phyloP scores from a whole-genome alignment of 1,140 invertebrate species.

The Bombus difficillimus region DNA sequence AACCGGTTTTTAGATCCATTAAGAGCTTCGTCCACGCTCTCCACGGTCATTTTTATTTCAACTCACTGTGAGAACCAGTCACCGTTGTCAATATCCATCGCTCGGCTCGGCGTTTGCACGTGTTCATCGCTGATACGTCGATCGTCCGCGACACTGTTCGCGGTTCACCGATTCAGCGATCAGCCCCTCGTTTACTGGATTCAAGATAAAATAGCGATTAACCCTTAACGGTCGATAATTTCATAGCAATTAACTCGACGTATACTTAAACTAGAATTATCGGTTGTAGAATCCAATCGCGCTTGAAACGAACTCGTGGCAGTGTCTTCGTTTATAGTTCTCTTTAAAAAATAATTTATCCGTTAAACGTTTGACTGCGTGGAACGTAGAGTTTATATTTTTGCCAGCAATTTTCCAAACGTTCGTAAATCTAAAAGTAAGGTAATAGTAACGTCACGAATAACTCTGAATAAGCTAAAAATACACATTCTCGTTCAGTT shows the following conservation, averaged over 20 bases:
- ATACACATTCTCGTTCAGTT: too few species aligned
- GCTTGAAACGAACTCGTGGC: too few species aligned
- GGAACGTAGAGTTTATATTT: too few species aligned
- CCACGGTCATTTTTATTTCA: slow-evolving; percentile 31
- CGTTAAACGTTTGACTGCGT: too few species aligned
- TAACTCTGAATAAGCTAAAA: too few species aligned
- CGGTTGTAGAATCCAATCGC: too few species aligned
- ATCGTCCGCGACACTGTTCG: too few species aligned
- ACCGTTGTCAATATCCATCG: background rate
- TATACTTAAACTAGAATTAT: background rate
- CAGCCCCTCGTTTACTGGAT: background rate
- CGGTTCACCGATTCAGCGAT: background rate
- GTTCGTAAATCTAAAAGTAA: too few species aligned
- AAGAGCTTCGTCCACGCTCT: slow-evolving; percentile 52
- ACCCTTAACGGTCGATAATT: background rate
- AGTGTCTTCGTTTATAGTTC: too few species aligned
- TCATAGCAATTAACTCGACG: background rate
- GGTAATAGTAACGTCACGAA: too few species aligned
- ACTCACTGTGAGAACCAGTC: slow-evolving; percentile 20
- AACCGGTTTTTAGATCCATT: slow-evolving; percentile 65
- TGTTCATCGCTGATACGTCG: background rate
- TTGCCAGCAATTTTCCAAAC: too few species aligned
- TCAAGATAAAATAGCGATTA: background rate
- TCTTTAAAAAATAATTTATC: too few species aligned
- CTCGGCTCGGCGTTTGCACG: background rate